phyloP scores from a whole-genome alignment of 1,140 invertebrate genomes.

The Polyergus mexicanus region DNA sequence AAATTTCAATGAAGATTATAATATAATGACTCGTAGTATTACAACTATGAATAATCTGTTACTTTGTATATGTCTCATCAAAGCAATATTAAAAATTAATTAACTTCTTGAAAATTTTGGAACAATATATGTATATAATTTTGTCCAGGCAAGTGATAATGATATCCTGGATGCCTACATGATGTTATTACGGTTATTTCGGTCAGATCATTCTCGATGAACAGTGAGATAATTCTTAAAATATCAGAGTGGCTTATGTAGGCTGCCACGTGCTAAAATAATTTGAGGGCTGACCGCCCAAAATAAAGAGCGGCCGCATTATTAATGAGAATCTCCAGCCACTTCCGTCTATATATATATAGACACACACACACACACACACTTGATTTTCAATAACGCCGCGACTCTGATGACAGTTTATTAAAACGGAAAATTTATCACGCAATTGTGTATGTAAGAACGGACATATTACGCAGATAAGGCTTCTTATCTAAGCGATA shows the following conservation, averaged over 20 bases:
- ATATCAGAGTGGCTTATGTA: constrained; percentile 9
- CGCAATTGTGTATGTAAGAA: not conserved
- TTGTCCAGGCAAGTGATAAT: not conserved
- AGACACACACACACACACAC: too few species aligned
- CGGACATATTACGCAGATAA: not conserved
- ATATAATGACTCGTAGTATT: not conserved
- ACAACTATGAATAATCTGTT: not conserved
- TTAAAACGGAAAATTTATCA: constrained; percentile 8
- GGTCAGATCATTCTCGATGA: constrained; percentile 31
- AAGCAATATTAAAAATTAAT: constrained; percentile 16
- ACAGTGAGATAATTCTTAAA: constrained; percentile 38
- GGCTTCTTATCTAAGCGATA: not conserved
- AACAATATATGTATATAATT: not conserved
- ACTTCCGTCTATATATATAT: not conserved
- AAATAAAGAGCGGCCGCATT: constrained; percentile 27
- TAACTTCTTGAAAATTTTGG: not conserved
- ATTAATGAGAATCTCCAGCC: constrained; percentile 12
- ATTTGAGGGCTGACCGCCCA: not conserved
- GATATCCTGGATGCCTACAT: constrained; percentile 1
- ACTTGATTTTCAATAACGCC: not conserved
- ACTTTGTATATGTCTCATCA: not conserved
- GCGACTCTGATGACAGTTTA: not conserved
- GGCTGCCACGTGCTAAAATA: constrained; percentile 25
- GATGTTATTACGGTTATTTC: constrained; percentile 18
- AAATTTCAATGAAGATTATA: not conserved